Percentiles rank a stretch among this genome's conserved stretches.
These are phyloP conservation scores for Oryctolagus cuniculus DNA, from an alignment of 2,113 vertebrate species.

Conservation along the genomic window DNA sequence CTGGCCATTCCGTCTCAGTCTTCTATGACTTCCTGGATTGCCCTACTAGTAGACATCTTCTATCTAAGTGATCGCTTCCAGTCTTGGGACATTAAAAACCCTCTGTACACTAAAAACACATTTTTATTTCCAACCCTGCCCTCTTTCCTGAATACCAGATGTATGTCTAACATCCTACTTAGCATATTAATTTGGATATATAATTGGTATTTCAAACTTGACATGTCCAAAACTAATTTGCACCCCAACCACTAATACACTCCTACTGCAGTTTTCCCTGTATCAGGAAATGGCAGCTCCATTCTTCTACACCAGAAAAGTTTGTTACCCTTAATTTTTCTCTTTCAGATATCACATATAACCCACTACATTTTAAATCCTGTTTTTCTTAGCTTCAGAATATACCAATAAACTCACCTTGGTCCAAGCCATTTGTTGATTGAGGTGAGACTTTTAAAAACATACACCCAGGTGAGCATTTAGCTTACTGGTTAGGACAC, in stretches of 20 bases:
- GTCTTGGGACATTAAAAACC: neutral
- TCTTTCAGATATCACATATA: neutral
- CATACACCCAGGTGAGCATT: neutral
- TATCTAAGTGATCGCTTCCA: neutral
- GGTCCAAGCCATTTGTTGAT: neutral
- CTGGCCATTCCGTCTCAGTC: neutral
- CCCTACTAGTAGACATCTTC: neutral
- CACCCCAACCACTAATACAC: neutral
- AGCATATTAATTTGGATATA: neutral
- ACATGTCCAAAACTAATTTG: neutral
- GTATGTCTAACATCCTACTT: neutral
- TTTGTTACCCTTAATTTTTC: neutral
- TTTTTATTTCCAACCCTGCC: neutral
- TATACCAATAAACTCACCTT: neutral
- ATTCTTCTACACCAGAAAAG: neutral
- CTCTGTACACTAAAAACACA: neutral
- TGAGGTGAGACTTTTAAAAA: slow-evolving; percentile 26
- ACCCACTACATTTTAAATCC: neutral
- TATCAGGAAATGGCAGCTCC: neutral
- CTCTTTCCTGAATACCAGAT: neutral
- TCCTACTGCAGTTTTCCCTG: neutral
- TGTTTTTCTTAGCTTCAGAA: neutral
- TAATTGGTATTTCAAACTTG: neutral
- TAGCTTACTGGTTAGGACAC: too few relatives aligned
- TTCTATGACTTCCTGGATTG: neutral